Evolutionary conservation across 1,140 invertebrate species (phyloP).

Genomic region (Samia ricini): DNA sequence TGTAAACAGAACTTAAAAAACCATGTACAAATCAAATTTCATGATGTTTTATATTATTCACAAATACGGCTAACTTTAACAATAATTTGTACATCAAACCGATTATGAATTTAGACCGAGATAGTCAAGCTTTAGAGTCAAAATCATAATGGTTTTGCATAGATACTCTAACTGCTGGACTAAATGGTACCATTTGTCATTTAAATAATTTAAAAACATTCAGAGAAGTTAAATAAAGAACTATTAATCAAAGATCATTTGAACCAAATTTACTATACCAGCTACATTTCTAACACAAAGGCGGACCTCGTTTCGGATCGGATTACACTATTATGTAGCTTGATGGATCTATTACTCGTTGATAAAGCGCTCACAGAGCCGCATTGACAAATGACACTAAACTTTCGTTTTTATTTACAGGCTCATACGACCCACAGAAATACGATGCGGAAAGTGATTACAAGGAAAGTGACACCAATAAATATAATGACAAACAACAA

Average conservation of each 20-base stretch:
- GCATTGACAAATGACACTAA: slow-evolving; percentile 61
- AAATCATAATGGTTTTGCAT: no score
- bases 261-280: not conserved
- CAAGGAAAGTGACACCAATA: slow-evolving; percentile 39
- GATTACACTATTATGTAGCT: slow-evolving; percentile 38
- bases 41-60: no score
- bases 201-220: no score
- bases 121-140: no score
- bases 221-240: not conserved
- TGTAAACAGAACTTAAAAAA: no score
- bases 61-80: no score
- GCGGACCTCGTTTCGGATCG: not conserved
- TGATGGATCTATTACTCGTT: slow-evolving; percentile 19
- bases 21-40: no score
- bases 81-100: no score
- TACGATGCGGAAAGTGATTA: slow-evolving; percentile 64
- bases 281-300: not conserved
- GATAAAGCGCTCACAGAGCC: slow-evolving; percentile 43
- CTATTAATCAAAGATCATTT: not conserved
- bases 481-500: slow-evolving; percentile 42
- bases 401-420: slow-evolving; percentile 75
- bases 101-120: no score
- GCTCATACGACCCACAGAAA: slow-evolving; percentile 65
- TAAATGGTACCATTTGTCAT: no score
- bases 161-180: no score